Conservation (phyloP, 2,888 invertebrate species). For the Eumerus sabulonum region DNA sequence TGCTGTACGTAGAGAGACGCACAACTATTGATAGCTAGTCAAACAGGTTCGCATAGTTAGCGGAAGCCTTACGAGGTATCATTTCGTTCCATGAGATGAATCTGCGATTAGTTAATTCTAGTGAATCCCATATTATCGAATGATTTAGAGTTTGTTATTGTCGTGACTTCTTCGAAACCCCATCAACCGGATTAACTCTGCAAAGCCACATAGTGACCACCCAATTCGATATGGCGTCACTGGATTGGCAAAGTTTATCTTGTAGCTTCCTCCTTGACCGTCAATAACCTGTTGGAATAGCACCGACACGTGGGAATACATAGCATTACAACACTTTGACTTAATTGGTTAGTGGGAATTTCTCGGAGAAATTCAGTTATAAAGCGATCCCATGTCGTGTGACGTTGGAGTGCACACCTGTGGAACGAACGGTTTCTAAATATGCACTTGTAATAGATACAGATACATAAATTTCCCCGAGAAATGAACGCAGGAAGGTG, state of each 20-base stretch:
- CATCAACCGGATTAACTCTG: constrained; percentile 55
- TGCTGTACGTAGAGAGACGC: too few relatives aligned
- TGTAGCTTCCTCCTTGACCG: constrained; percentile 17
- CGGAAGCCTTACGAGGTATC: constrained; percentile 61
- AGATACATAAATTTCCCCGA: constrained; percentile 28
- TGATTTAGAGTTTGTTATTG: constrained; percentile 28
- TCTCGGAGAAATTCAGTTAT: constrained; percentile 59
- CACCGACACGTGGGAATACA: constrained; percentile 21
- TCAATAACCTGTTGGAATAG: constrained; percentile 41
- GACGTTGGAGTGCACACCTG: constrained; percentile 54
- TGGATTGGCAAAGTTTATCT: constrained; percentile 39
- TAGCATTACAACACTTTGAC: constrained; percentile 49
- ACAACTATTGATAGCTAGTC: constrained; percentile 50
- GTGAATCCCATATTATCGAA: constrained; percentile 50
- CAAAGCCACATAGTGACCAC: constrained; percentile 23
- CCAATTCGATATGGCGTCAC: constrained; percentile 20
- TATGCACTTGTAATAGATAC: constrained; percentile 16
- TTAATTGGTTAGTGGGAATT: constrained; percentile 64
- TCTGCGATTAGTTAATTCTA: constrained; percentile 48
- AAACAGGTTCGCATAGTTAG: constrained; percentile 50
- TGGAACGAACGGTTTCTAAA: constrained; percentile 60
- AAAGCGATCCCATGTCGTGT: constrained; percentile 35
- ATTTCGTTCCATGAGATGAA: constrained; percentile 56
- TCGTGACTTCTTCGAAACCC: constrained; percentile 16
- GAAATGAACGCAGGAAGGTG: constrained; percentile 48